Evolutionary conservation across 1,140 invertebrate genomes (phyloP), one percentile per base, ranked within the genome.

Genomic region (Hylyphantes graminicola): DNA sequence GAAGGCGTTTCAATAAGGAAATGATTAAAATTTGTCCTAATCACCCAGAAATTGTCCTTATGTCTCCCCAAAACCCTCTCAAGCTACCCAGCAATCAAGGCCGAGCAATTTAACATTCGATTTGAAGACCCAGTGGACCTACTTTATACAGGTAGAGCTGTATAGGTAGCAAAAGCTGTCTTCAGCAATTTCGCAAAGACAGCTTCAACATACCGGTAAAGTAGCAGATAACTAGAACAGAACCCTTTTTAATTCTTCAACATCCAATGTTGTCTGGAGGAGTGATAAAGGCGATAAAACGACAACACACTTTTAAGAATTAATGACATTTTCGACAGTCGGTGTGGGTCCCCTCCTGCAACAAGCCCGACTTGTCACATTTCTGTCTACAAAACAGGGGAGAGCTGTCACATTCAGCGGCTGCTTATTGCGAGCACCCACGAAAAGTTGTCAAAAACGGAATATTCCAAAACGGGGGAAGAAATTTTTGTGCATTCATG

Each of bases 271-370:
- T 51, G 53, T 50, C 72, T 74, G 68, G 76, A 61, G 50, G 64
- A 64, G 9, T 19, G 50, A 63, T 55, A 79, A 67, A 70, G 55
- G 21, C 54, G 65, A 70, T 19, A 68, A 70, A 70, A 10, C 15
- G 57, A 61, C 65, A 67, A 80, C 67, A 59, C 77, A 79, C 74
- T 80, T 80, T 74, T 80, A 80, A 70, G 77, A 80, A 80, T 80
- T 80, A 80, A 80, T 80, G 77, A 80, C 77, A 70, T 80, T 80
- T 80, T 80, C 65, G 77, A 80, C 77, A 80, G 77, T 64, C 19
- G 54, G 70, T 53, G 54, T n/a, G 65, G 77, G 59, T 78, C 54
- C 15, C 72, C 13, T 21, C 15, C 57, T 67, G 63, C 61, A 67
- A 54, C 74, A 54, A 75, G 50, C 57, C 35, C 35, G 12, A 4